phyloP scores from a whole-genome alignment of 2,888 invertebrate genomes.

The Acrobasis suavella region DNA sequence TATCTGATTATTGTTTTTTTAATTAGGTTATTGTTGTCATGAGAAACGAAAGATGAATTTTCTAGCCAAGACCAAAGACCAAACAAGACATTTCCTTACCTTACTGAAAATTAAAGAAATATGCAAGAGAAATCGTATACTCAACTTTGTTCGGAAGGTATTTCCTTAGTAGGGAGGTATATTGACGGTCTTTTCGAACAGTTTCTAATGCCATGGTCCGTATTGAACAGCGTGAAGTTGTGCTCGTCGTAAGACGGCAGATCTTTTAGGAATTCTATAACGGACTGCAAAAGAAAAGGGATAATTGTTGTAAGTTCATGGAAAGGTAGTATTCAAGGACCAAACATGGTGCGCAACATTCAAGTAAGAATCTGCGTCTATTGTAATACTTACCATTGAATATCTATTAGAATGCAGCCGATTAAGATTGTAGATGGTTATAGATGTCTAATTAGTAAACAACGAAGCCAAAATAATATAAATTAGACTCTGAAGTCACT shows the following conservation, averaged over 20 bases:
- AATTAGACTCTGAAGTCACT: slow-evolving; percentile 54
- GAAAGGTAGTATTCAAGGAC: slow-evolving; percentile 44
- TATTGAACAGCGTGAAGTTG: slow-evolving; percentile 95
- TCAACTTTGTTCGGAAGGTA: slow-evolving; percentile 96
- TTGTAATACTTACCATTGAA: slow-evolving; percentile 56
- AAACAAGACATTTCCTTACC: no score
- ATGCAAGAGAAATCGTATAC: slow-evolving; percentile 44
- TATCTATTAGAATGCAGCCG: slow-evolving; percentile 40
- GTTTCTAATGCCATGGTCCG: slow-evolving; percentile 91
- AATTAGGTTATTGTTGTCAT: no score
- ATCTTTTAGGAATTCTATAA: slow-evolving; percentile 94
- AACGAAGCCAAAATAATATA: slow-evolving; percentile 54
- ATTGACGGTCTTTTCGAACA: slow-evolving; percentile 94
- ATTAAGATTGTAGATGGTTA: slow-evolving; percentile 18
- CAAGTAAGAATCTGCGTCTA: slow-evolving; percentile 27
- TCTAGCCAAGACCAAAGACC: no score
- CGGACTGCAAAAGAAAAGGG: slow-evolving; percentile 84
- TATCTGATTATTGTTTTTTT: no score
- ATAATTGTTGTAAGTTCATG: slow-evolving; percentile 38
- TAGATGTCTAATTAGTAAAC: slow-evolving; percentile 43
- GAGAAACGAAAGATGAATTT: no score
- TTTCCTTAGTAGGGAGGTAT: slow-evolving; percentile 95
- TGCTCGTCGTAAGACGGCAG: slow-evolving; percentile 94
- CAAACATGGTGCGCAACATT: slow-evolving; percentile 45
- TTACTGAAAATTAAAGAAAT: slow-evolving; percentile 9